Base-by-base conservation (phyloP, 2,113 vertebrate species). In the Rutilus rutilus region DNA sequence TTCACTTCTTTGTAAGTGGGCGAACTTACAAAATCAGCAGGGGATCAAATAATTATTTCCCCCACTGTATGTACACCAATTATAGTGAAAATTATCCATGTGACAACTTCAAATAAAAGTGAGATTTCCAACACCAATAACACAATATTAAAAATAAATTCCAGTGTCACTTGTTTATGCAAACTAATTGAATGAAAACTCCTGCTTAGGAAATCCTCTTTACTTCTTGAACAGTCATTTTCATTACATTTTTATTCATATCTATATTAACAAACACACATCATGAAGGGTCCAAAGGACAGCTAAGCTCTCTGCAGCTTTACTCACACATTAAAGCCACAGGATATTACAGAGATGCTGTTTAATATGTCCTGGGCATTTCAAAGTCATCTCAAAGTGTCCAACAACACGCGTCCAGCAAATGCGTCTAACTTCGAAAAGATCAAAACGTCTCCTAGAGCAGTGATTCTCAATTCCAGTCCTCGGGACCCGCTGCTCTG, bases 321-420 rank as follows among this genome's bases (percentile, higher is more conserved):
- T 25, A 21, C 15, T 30, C n/a, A 30, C 47, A 12, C 47, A 77
- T 77, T 81, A 65, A 81, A 81, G 59, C 52, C 15, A 47, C 6
- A 50, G 57, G 21, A 83, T 67, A 67, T 52, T 69, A 75, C 47
- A 52, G 45, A 54, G 15, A n/a, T 0, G 10, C 62, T 52, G 45
- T 54, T 71, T 71, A 57, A 21, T 73, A 33, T 59, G 82, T 21
- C 33, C 3, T 83, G 47, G 62, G 1, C 42, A 65, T 65, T 23
- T 69, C 60, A 82, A 69, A 73, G 65, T 71, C 81, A 83, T 59
- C 23, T 83, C 50, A 73, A 83, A 73, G 81, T 83, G 67, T 57
- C 81, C 30, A 83, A 52, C 60, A 69, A 23, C 6, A 52, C 4
- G 4, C 45, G 27, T 52, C 33, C 12, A 12, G 75, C 50, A 77